phyloP scores from a whole-genome alignment of 2,888 invertebrate genomes.

The Conops quadrifasciatus region DNA sequence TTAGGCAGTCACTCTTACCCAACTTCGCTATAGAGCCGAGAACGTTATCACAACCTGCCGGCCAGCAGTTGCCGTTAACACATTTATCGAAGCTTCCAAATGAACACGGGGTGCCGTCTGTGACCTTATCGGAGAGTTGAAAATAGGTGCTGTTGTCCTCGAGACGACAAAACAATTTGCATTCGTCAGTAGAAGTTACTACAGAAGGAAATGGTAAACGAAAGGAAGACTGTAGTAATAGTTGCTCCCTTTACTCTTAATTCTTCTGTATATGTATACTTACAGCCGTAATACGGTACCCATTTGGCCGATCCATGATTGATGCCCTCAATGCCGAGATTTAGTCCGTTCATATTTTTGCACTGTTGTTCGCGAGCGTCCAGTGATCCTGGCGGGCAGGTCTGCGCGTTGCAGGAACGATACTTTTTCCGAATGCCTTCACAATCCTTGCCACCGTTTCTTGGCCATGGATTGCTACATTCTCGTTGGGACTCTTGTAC shows the following conservation, averaged over 20 bases:
- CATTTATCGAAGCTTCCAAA: too few relatives aligned
- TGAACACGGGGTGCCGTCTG: too few relatives aligned
- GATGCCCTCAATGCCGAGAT: constrained; percentile 74
- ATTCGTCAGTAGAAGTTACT: constrained; percentile 69
- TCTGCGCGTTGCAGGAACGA: too few relatives aligned
- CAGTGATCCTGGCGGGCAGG: constrained; percentile 72
- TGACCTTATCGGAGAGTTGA: too few relatives aligned
- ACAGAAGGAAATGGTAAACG: too few relatives aligned
- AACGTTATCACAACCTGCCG: too few relatives aligned
- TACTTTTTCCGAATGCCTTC: constrained; percentile 77
- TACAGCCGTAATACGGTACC: constrained; percentile 83
- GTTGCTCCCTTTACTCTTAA: too few relatives aligned
- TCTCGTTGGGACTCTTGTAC: too few relatives aligned
- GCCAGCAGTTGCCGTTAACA: too few relatives aligned
- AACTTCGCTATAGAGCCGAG: constrained; percentile 76
- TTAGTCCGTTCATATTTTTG: constrained; percentile 75
- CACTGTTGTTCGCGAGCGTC: constrained; percentile 85
- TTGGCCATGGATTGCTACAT: constrained; percentile 79
- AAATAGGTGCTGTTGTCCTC: too few relatives aligned
- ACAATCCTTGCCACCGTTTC: constrained; percentile 80
- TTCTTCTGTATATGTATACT: too few relatives aligned
- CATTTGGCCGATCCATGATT: constrained; percentile 73
- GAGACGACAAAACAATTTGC: constrained; percentile 83
- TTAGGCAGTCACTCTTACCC: too few relatives aligned
- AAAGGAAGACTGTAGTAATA: neutral